These are phyloP conservation scores for Gymnoscelis rufifasciata DNA, from an alignment of 2,888 invertebrate species.

Conservation along the genomic window DNA sequence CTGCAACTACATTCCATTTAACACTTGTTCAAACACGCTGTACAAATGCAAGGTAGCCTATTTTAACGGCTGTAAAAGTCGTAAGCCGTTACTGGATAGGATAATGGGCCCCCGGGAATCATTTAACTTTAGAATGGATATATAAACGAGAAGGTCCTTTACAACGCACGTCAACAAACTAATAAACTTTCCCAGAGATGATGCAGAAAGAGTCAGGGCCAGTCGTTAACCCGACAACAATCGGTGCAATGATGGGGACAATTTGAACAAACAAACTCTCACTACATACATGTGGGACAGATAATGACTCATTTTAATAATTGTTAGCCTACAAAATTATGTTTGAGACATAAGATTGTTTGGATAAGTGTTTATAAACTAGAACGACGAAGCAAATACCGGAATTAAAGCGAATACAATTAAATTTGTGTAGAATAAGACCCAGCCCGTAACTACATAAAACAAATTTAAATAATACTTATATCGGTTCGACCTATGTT, in stretches of 20 bases:
- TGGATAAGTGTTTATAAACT: background rate
- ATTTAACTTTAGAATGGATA: conserved; percentile 18
- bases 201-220: conserved; percentile 55
- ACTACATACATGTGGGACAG: conserved; percentile 40
- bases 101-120: conserved; percentile 18
- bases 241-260: conserved; percentile 50
- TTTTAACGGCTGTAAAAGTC: conserved; percentile 16
- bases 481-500: too few relatives aligned
- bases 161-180: conserved; percentile 51
- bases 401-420: too few relatives aligned
- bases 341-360: background rate
- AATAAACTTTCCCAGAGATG: conserved; percentile 51
- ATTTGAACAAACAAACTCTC: conserved; percentile 47
- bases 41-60: conserved; percentile 10
- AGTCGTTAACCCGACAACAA: conserved; percentile 64
- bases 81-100: conserved; percentile 5
- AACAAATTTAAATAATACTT: too few relatives aligned
- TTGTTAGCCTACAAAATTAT: background rate
- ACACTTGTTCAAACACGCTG: conserved; percentile 22
- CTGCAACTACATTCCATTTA: conserved; percentile 23
- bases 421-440: too few relatives aligned
- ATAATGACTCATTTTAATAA: conserved; percentile 51
- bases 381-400: too few relatives aligned
- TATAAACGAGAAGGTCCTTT: conserved; percentile 31
- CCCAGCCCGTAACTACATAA: too few relatives aligned